These are phyloP conservation scores for Gandaritis pyraliata DNA, from an alignment of 2,888 invertebrate genomes.

Conservation along the genomic window DNA sequence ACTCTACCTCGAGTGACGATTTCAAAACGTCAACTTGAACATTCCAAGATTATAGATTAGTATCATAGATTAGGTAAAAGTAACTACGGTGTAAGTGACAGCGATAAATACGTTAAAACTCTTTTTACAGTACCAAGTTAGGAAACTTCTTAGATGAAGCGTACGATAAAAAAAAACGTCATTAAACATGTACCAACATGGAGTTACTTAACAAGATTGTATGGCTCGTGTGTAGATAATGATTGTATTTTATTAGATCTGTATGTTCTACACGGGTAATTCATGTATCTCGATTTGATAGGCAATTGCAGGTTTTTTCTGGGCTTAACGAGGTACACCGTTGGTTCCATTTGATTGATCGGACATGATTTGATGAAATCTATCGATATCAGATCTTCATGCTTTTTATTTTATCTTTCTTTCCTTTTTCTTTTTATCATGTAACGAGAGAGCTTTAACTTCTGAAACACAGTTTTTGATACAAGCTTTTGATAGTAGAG, in stretches of 20 bases:
- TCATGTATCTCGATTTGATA: slow-evolving; percentile 57
- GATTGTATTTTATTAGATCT: slow-evolving; percentile 68
- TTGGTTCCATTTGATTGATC: slow-evolving; percentile 27
- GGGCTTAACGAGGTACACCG: slow-evolving; percentile 33
- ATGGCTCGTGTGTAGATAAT: slow-evolving; percentile 67
- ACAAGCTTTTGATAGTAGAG: too few relatives aligned
- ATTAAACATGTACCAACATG: slow-evolving; percentile 68
- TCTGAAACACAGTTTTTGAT: too few relatives aligned
- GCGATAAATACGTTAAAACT: slow-evolving; percentile 62
- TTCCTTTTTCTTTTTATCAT: not conserved
- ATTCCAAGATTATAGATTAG: slow-evolving; percentile 74
- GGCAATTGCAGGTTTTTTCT: slow-evolving; percentile 39
- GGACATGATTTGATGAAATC: slow-evolving; percentile 28
- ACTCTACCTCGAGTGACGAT: slow-evolving; percentile 74
- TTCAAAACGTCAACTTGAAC: slow-evolving; percentile 69
- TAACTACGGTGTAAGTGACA: slow-evolving; percentile 52
- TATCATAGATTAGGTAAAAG: slow-evolving; percentile 38
- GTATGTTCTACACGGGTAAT: slow-evolving; percentile 58
- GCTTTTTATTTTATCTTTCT: not conserved
- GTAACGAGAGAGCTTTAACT: too few relatives aligned
- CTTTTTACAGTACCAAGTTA: slow-evolving; percentile 60
- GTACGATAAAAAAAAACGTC: slow-evolving; percentile 68
- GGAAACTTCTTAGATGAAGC: slow-evolving; percentile 60
- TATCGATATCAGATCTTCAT: slow-evolving; percentile 12
- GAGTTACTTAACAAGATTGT: slow-evolving; percentile 75